Conservation (phyloP, 2,113 vertebrate genomes). For the Heteronetta atricapilla region DNA sequence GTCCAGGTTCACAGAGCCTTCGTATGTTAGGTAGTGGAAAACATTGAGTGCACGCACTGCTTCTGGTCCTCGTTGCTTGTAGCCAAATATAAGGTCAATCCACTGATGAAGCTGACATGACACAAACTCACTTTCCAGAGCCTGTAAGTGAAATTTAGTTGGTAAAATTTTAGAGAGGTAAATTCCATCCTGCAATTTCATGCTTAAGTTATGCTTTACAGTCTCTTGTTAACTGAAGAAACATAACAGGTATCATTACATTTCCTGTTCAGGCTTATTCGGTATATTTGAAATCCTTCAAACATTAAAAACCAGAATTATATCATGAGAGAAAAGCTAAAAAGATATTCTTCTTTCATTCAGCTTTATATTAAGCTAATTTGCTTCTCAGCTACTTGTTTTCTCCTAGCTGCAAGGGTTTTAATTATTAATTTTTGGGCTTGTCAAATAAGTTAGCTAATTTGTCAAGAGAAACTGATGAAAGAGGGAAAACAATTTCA, state of each 20-base stretch:
- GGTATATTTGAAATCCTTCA: background rate
- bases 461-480: background rate
- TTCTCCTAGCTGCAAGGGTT: background rate
- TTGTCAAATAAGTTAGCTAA: background rate
- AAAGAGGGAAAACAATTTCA: background rate
- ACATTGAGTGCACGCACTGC: constrained; percentile 95
- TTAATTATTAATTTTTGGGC: background rate
- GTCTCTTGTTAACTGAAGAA: background rate
- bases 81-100: constrained; percentile 99
- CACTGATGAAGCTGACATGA: constrained; percentile 99
- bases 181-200: background rate
- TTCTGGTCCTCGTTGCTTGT: constrained; percentile 97
- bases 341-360: background rate
- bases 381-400: background rate
- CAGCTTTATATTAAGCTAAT: background rate
- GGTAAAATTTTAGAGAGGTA: constrained; percentile 21
- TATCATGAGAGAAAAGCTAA: background rate
- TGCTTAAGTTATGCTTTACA: background rate
- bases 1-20: constrained; percentile 93
- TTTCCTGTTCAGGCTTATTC: background rate
- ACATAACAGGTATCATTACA: background rate
- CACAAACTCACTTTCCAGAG: constrained; percentile 98
- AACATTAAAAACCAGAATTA: background rate
- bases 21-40: constrained; percentile 96
- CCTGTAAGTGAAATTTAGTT: constrained; percentile 80